Base-by-base conservation (phyloP, 2,888 invertebrate species). In the Athalia cordata region DNA sequence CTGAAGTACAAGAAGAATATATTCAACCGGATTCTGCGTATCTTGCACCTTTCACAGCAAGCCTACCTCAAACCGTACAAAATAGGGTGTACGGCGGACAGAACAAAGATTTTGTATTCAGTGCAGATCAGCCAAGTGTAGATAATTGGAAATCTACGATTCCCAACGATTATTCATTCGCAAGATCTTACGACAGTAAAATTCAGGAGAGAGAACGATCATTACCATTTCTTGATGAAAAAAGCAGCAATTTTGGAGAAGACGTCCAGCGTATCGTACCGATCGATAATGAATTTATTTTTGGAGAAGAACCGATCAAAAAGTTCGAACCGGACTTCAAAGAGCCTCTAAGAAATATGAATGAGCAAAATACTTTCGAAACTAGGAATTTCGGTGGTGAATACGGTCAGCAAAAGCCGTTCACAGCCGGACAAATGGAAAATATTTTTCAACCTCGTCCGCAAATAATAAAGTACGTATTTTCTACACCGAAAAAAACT, bases 141-240 rank as follows among this genome's bases (percentile, higher is more conserved):
- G 91, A 90, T 81, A 91, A 92, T 82, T 87, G 92, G 66, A 91
- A 92, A 93, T 85, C 93, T 93, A 50, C 91, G 93, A 57, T 93
- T 93, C 2, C 93, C 93, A 45, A 91, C 93, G 66, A 90, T 91
- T 79, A 93, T 93, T 78, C 92, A 93, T 88, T 91, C 92, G 79
- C 90, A 93, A 77, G 93, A 93, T n/a, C 93, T 93, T 15, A 92
- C 93, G 78, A 86, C 89, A 68, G 79, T 80, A 70, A 75, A 62
- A 62, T 62, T 62, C 13, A 15, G 13, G n/a, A 49, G 13, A 29
- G n/a, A 4, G 29, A 75, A 43, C 52, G 13, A 15, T 15, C 50
- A 52, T 49, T 13, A 62, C n/a, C 45, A 9, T 57, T 72, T 59
- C 9, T 49, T 43, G 52, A 43, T 29, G 9, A 52, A 52, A 64